A percentile compares a stretch with the other conserved stretches of the same genome.
phyloP scores from a whole-genome alignment of 2,797 vertebrate species.

The Lepus oiostolus region DNA sequence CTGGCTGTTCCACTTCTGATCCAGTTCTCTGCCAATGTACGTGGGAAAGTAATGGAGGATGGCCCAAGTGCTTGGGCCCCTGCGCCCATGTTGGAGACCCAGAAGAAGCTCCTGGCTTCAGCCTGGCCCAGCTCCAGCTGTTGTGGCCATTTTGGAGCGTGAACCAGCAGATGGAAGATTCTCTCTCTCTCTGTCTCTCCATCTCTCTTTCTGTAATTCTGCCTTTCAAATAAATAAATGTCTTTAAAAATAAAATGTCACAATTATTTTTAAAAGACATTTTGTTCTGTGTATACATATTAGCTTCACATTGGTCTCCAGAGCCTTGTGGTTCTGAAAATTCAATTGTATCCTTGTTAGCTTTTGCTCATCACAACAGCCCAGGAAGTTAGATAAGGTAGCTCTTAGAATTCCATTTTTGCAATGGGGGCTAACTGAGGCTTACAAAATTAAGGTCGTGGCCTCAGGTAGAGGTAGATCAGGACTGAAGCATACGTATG shows the following conservation, averaged over 20 bases:
- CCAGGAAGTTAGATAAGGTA: neutral
- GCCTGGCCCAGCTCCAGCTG: no score
- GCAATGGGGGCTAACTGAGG: neutral
- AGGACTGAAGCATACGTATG: neutral
- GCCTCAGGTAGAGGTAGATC: neutral
- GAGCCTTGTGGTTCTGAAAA: neutral
- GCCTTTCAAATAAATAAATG: no score
- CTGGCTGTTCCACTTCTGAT: no score
- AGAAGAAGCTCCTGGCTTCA: no score
- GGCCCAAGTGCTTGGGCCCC: no score
- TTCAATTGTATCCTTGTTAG: slow-evolving; percentile 37
- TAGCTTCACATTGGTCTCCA: neutral
- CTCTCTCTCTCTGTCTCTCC: no score
- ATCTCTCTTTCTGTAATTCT: no score
- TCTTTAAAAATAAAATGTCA: neutral
- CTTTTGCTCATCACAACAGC: neutral
- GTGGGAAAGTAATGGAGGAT: no score
- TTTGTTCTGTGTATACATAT: neutral
- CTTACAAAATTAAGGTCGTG: neutral
- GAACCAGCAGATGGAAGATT: no score
- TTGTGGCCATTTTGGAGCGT: no score
- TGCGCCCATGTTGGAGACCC: no score
- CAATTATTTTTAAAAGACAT: neutral
- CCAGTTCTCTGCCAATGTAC: no score
- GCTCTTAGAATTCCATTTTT: neutral